Evolutionary conservation across 2,113 vertebrate species (phyloP).

Genomic region (Serilophus lunatus): DNA sequence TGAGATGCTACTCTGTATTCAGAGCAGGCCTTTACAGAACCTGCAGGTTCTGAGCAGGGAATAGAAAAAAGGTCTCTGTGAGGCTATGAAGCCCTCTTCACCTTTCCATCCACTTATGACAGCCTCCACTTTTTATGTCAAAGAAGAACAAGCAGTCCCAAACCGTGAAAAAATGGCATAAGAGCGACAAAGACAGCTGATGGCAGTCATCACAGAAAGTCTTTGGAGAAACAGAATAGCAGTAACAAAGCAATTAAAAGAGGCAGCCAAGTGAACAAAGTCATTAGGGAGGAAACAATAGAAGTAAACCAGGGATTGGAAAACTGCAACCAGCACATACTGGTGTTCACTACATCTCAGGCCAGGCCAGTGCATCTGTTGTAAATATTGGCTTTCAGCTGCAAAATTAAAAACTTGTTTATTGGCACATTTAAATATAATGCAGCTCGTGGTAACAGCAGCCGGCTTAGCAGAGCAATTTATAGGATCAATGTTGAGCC

Average conservation of each 20-base stretch:
- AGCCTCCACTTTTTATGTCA: not conserved
- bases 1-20: not conserved
- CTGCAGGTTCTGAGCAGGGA: not conserved
- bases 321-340: not conserved
- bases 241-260: not conserved
- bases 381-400: not conserved
- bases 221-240: not conserved
- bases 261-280: not conserved
- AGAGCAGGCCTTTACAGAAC: not conserved
- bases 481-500: not conserved
- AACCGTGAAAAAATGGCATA: not conserved
- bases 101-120: not conserved
- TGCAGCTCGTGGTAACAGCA: not conserved
- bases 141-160: not conserved
- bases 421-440: not conserved
- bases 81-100: not conserved
- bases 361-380: not conserved
- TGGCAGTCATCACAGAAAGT: not conserved
- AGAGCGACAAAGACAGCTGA: not conserved
- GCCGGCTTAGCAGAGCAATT: not conserved
- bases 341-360: not conserved
- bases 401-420: not conserved
- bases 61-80: not conserved
- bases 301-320: not conserved
- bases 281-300: not conserved